phyloP scores from a whole-genome alignment of 2,888 invertebrate species.

The Ischnura elegans region DNA sequence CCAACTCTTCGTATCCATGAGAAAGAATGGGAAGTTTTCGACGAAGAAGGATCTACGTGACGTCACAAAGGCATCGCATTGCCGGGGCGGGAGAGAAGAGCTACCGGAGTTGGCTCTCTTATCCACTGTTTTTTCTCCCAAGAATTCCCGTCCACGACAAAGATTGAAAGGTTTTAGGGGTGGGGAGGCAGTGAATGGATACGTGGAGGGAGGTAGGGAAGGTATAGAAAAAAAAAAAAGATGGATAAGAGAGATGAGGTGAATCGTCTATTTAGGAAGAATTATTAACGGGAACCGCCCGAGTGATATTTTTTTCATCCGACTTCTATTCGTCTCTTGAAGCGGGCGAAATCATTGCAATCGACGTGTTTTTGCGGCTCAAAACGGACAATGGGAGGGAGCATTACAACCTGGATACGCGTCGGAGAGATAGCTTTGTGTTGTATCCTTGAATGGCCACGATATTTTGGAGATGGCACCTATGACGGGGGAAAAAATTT shows the following conservation, averaged over 20 bases:
- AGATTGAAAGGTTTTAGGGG: background rate
- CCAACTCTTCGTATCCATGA: constrained; percentile 17
- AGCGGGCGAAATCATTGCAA: constrained; percentile 16
- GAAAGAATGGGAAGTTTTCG: constrained; percentile 50
- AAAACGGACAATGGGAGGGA: background rate
- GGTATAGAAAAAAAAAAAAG: background rate
- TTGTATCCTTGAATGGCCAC: background rate
- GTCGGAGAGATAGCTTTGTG: background rate
- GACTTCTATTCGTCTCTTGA: background rate
- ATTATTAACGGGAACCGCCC: constrained; percentile 27
- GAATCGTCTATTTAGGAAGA: constrained; percentile 19
- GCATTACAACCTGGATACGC: background rate
- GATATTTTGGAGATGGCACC: background rate
- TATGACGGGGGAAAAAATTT: background rate
- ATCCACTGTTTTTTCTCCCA: constrained; percentile 40
- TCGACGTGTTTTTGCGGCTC: background rate
- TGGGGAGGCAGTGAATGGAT: background rate
- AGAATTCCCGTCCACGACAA: background rate
- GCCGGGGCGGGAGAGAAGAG: background rate
- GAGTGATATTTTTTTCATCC: background rate
- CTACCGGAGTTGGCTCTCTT: background rate
- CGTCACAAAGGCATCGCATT: constrained; percentile 59
- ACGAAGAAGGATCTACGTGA: background rate
- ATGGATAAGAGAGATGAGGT: background rate
- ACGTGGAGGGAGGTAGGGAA: background rate